Evolutionary conservation across 2,888 invertebrate genomes (phyloP).

Genomic region (Empis stercorea): DNA sequence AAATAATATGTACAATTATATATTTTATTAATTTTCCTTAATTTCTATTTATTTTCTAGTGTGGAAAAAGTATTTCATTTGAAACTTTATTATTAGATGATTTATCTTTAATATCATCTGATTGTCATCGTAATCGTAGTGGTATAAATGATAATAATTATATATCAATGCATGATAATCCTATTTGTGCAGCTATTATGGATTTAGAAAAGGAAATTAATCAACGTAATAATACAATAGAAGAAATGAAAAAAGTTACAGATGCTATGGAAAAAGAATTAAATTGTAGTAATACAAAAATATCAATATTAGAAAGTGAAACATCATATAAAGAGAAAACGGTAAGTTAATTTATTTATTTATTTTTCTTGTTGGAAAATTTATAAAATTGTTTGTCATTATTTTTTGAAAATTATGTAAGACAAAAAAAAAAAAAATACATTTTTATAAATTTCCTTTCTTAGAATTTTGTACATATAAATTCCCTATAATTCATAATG

Average conservation of each 20-base stretch:
- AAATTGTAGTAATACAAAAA: neutral
- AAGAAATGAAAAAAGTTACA: neutral
- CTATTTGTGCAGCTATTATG: constrained; percentile 5
- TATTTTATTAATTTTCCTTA: neutral
- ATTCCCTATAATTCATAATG: neutral
- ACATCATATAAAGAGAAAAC: constrained; percentile 1
- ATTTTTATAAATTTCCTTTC: no score
- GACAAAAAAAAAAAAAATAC: no score
- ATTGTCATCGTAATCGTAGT: neutral
- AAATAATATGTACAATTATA: no score
- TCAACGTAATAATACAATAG: constrained; percentile 4
- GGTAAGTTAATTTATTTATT: neutral
- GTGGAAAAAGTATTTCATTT: neutral
- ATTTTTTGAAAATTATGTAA: no score
- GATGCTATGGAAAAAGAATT: neutral
- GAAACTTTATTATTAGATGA: neutral
- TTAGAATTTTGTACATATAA: neutral
- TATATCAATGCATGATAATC: neutral
- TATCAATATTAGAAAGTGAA: neutral
- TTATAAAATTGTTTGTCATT: no score
- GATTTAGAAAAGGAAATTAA: constrained; percentile 3
- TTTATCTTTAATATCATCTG: neutral
- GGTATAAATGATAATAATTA: neutral
- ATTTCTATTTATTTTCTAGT: constrained; percentile 4
- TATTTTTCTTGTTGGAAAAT: neutral